These are phyloP conservation scores for Prunella strophiata DNA, from an alignment of 2,797 vertebrate species.

Conservation along the genomic window DNA sequence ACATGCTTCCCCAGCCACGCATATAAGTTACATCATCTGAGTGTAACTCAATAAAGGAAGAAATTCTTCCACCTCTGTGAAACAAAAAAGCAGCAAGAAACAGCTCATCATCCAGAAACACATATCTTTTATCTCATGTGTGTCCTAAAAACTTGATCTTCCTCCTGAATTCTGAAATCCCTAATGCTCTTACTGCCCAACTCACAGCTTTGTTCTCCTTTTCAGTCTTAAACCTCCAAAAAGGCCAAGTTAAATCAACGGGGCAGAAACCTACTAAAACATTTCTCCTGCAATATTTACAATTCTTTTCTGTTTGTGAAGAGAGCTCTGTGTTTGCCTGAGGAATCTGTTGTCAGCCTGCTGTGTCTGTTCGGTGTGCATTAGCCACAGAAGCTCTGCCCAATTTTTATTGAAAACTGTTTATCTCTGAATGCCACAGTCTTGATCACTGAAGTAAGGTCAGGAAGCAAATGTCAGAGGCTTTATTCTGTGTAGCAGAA, in stretches of 20 bases:
- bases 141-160: not conserved
- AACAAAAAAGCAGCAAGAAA: not conserved
- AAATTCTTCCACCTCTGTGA: not conserved
- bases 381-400: not conserved
- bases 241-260: not conserved
- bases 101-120: not conserved
- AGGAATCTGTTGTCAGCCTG: not conserved
- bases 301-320: not conserved
- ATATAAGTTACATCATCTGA: not conserved
- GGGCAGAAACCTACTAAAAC: not conserved
- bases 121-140: not conserved
- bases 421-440: not conserved
- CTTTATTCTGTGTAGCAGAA: not conserved
- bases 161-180: not conserved
- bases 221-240: not conserved
- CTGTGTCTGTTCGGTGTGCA: not conserved
- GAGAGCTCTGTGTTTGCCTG: not conserved
- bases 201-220: not conserved
- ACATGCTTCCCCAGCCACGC: accelerated
- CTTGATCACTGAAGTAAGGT: not conserved
- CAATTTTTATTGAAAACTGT: not conserved
- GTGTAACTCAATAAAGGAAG: not conserved
- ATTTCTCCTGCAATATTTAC: not conserved
- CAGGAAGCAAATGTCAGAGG: not conserved
- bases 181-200: not conserved